Evolutionary conservation across 2,888 invertebrate genomes (phyloP).

Genomic region (Endotricha flammealis): DNA sequence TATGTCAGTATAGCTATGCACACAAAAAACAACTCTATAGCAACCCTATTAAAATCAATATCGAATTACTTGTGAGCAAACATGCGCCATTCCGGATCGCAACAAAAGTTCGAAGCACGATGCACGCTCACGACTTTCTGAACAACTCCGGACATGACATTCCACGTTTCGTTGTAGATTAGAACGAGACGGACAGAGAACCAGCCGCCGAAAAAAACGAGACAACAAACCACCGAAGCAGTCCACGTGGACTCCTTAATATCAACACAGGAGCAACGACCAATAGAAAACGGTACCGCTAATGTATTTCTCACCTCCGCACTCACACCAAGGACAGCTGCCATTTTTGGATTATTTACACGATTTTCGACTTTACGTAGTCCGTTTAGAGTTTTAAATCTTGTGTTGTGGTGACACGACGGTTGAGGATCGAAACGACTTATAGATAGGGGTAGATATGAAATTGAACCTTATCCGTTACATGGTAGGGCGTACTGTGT

Average conservation of each 20-base stretch:
- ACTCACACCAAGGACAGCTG: conserved; percentile 70
- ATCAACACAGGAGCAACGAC: conserved; percentile 77
- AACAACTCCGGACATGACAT: conserved; percentile 79
- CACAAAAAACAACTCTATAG: conserved; percentile 36
- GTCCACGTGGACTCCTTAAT: conserved; percentile 78
- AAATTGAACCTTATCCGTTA: conserved; percentile 46
- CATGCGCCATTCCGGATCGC: conserved; percentile 49
- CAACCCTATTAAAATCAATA: conserved; percentile 26
- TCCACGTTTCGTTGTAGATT: conserved; percentile 78
- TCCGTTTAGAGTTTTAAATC: conserved; percentile 53
- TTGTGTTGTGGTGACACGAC: conserved; percentile 34
- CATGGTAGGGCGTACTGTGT: conserved; percentile 46
- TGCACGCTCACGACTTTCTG: conserved; percentile 79
- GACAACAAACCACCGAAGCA: conserved; percentile 67
- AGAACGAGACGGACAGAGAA: conserved; percentile 73
- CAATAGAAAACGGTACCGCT: conserved; percentile 78
- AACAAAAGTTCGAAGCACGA: conserved; percentile 67
- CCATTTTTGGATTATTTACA: conserved; percentile 55
- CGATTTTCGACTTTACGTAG: conserved; percentile 54
- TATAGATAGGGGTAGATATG: conserved; percentile 43
- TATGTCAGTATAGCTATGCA: conserved; percentile 21
- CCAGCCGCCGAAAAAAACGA: conserved; percentile 70
- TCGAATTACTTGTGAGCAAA: conserved; percentile 24
- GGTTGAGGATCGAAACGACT: conserved; percentile 59
- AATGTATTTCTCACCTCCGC: conserved; percentile 80